phyloP scores from a whole-genome alignment of 2,113 vertebrate species.

The Pitta sordida region DNA sequence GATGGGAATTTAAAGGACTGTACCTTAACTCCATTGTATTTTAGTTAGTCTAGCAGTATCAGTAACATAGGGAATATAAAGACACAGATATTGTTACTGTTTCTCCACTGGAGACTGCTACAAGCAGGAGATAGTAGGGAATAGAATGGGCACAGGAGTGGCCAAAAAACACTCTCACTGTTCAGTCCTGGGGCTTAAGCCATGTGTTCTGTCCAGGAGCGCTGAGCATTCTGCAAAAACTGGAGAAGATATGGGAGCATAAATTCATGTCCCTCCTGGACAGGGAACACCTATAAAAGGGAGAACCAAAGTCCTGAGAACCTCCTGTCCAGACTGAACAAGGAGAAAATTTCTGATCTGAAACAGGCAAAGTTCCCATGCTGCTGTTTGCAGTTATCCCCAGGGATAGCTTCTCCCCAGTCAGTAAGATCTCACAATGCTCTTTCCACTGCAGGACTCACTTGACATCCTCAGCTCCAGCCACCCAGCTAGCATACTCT shows the following conservation, averaged over 20 bases:
- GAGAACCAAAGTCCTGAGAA: not conserved
- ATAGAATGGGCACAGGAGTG: not conserved
- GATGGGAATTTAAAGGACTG: not conserved
- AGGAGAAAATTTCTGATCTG: not conserved
- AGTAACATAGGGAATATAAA: not conserved
- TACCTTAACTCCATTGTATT: not conserved
- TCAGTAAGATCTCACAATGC: not conserved
- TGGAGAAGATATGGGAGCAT: not conserved
- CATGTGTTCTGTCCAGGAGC: not conserved
- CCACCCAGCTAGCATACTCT: not conserved
- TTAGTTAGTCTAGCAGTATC: not conserved
- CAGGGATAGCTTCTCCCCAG: not conserved
- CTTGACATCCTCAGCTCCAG: not conserved
- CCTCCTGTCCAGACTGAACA: not conserved
- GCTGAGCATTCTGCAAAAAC: not conserved
- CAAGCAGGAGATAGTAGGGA: not conserved
- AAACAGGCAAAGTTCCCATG: not conserved
- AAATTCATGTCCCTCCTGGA: not conserved
- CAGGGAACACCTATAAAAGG: not conserved
- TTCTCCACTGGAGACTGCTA: not conserved
- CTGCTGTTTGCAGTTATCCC: not conserved
- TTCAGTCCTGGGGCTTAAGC: not conserved
- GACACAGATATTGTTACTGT: not conserved
- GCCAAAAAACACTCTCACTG: not conserved
- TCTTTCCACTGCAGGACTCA: not conserved